Base-by-base conservation (phyloP, 2,797 vertebrate genomes). In the Sorex maritimensis region DNA sequence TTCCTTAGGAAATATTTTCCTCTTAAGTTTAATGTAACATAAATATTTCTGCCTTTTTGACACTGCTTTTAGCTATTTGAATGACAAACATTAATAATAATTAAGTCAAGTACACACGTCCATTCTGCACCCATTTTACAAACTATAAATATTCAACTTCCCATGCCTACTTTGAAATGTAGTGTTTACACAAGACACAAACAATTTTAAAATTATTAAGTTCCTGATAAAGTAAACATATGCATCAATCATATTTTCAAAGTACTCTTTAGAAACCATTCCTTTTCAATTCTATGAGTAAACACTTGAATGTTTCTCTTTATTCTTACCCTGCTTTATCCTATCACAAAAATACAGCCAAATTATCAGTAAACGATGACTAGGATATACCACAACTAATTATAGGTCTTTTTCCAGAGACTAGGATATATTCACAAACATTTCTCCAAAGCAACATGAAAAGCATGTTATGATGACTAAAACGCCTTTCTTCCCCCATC, bases 1-100 rank as follows among this genome's bases (percentile, higher is more conserved):
- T 95, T 91, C 72, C 78, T 84, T 71, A 82, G 49, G 58, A 92
- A 95, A 83, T 75, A 90, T 15, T 74, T 92, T 68, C 63, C 72
- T 82, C 55, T 55, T 46, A 77, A 78, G 69, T 90, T 86, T 86
- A 92, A 88, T 68, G 84, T 92, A 91, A 90, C 4, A 79, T 80
- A 95, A 95, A 94, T 92, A 96, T 89, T 49, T 65, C 68, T 67
- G 88, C 80, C 88, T 81, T 87, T 80, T 41, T 19, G 75, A 73
- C 52, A 92, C 69, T 78, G 68, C 74, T 92, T 92, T 88, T 72
- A 93, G 75, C 92, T 67, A 83, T 93, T 80, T 61, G 68, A 55
- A 52, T 84, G 63, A 90, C 80, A 95, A 91, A 74, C 58, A 88
- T 86, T 82, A 96, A 94, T 81, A 83, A 94, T 34, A 73, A 73